phyloP scores from a whole-genome alignment of 2,888 invertebrate genomes.

The Caenorhabditis sulstoni region DNA sequence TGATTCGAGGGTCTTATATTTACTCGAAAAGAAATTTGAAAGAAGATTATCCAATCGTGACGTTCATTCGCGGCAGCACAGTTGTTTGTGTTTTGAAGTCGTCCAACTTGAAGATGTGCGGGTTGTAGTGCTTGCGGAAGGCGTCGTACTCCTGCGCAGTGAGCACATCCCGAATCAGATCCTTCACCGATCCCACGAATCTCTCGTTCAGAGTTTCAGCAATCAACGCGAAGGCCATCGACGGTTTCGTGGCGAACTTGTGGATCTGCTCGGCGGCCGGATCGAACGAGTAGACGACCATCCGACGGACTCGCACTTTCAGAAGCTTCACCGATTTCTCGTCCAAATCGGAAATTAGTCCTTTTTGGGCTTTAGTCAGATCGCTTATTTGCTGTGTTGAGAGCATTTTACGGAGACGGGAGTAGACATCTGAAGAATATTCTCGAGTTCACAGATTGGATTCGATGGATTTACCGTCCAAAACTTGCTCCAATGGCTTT shows the following conservation, averaged over 20 bases:
- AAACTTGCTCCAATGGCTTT: constrained; percentile 38
- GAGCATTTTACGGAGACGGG: constrained; percentile 28
- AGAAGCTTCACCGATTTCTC: constrained; percentile 34
- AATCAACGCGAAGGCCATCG: constrained; percentile 55
- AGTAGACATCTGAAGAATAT: constrained; percentile 32
- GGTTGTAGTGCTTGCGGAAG: constrained; percentile 38
- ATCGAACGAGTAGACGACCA: constrained; percentile 55
- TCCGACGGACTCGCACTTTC: constrained; percentile 36
- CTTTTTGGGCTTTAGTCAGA: constrained; percentile 44
- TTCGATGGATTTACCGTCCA: constrained; percentile 42
- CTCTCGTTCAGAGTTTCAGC: constrained; percentile 47
- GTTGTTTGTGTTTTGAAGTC: background rate
- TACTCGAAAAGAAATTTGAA: too few species aligned
- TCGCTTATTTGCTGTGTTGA: constrained; percentile 38
- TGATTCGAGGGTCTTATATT: constrained; percentile 34
- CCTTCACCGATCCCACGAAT: constrained; percentile 46
- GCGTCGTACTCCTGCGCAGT: constrained; percentile 43
- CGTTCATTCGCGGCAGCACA: too few species aligned
- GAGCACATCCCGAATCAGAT: constrained; percentile 43
- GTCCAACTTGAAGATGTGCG: constrained; percentile 48
- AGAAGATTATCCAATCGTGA: too few species aligned
- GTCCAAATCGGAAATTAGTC: constrained; percentile 36
- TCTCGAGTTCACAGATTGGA: background rate
- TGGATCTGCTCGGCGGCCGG: constrained; percentile 59
- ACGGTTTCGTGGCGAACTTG: constrained; percentile 40